Conservation (phyloP, 2,888 invertebrate genomes). For the Eudasyphora cyanicolor region DNA sequence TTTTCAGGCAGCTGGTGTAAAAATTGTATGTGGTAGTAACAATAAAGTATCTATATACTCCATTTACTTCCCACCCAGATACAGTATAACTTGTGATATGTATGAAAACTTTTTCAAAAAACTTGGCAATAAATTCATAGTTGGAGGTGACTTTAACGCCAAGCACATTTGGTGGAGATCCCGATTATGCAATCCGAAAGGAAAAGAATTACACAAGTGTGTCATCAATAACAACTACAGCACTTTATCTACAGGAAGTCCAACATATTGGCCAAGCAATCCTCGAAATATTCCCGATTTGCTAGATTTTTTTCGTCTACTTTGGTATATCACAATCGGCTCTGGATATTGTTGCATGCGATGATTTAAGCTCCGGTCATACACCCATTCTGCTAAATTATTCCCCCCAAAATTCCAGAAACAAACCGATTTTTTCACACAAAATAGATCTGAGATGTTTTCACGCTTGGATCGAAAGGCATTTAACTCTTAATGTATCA, state of each 20-base stretch:
- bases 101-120: neutral
- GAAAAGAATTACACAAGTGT: neutral
- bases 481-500: neutral
- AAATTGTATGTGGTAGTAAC: too few relatives aligned
- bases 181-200: neutral
- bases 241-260: constrained; percentile 14
- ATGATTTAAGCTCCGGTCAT: constrained; percentile 31
- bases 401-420: neutral
- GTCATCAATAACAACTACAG: neutral
- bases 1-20: too few relatives aligned
- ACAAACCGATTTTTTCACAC: neutral
- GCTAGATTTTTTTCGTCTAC: constrained; percentile 20
- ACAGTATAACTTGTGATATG: neutral
- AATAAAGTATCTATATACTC: too few relatives aligned
- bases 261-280: too few relatives aligned
- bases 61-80: too few relatives aligned
- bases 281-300: constrained; percentile 4
- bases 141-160: neutral
- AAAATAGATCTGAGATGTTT: neutral
- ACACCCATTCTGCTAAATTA: neutral
- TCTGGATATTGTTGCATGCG: neutral
- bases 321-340: neutral
- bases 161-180: neutral
- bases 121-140: neutral
- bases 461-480: neutral